phyloP scores from a whole-genome alignment of 2,113 vertebrate genomes.

The Bostrychus sinensis region DNA sequence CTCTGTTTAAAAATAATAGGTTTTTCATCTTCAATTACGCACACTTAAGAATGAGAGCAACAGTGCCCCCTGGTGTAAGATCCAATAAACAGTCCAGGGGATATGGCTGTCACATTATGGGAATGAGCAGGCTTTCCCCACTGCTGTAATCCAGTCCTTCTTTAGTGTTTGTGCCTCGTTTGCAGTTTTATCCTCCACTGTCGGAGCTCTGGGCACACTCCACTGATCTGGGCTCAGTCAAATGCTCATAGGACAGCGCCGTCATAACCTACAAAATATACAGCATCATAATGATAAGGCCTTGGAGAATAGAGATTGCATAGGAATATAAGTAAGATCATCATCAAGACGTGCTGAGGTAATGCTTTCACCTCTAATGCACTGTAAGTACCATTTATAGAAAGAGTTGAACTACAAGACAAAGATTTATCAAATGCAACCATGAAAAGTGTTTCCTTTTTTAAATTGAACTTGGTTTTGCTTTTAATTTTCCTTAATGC shows the following conservation, averaged over 20 bases:
- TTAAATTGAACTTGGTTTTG: no score
- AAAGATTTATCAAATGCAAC: neutral
- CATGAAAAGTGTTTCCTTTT: neutral
- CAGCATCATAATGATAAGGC: constrained; percentile 14
- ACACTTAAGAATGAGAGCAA: constrained; percentile 61
- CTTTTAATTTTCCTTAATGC: no score
- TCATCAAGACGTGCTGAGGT: constrained; percentile 51
- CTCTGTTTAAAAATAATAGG: constrained; percentile 63
- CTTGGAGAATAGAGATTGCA: constrained; percentile 24
- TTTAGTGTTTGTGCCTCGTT: constrained; percentile 9
- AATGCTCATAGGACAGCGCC: constrained; percentile 77
- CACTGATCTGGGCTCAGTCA: constrained; percentile 73
- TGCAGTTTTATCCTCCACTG: constrained; percentile 59
- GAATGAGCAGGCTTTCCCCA: constrained; percentile 14
- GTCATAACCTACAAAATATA: constrained; percentile 81
- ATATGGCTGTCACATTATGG: constrained; percentile 18
- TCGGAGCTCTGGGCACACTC: constrained; percentile 68
- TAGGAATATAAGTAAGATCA: constrained; percentile 21
- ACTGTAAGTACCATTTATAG: constrained; percentile 17
- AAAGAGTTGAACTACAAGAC: constrained; percentile 1
- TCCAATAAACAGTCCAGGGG: constrained; percentile 35
- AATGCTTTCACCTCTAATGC: constrained; percentile 26
- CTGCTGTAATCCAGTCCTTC: constrained; percentile 31
- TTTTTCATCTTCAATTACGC: constrained; percentile 67
- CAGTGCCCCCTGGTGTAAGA: constrained; percentile 73